phyloP scores from a whole-genome alignment of 1,140 invertebrate species.

The Patella vulgata region DNA sequence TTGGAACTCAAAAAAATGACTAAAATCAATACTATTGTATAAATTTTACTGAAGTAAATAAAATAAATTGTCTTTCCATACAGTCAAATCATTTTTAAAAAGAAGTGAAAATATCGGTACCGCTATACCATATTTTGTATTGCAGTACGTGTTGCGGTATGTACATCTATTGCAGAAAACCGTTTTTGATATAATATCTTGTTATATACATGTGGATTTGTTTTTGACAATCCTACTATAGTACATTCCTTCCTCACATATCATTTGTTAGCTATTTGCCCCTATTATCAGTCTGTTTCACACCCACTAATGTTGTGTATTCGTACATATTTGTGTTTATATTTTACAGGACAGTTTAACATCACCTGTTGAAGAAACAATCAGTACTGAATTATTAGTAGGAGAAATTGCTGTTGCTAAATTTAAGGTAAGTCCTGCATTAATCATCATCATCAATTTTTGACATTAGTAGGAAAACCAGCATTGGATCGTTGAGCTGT shows the following conservation, averaged over 20 bases:
- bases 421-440: constrained; percentile 33
- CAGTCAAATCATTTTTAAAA: no score
- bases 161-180: no score
- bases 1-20: not conserved
- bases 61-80: no score
- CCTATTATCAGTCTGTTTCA: not conserved
- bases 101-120: no score
- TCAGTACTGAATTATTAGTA: constrained; percentile 42
- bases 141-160: no score
- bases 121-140: no score
- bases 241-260: not conserved
- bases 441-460: not conserved
- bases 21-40: not conserved
- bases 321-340: constrained; percentile 13
- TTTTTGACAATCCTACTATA: not conserved
- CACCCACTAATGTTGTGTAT: not conserved
- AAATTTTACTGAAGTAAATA: no score
- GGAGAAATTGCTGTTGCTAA: constrained; percentile 45
- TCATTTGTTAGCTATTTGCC: not conserved
- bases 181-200: not conserved
- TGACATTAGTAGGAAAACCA: not conserved
- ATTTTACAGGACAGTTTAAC: constrained; percentile 34
- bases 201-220: not conserved
- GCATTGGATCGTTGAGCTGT: no score
- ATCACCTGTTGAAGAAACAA: constrained; percentile 41